Evolutionary conservation across 1,140 invertebrate genomes (phyloP), one percentile per base, ranked within the genome.

Genomic region (Daktulosphaira vitifoliae): DNA sequence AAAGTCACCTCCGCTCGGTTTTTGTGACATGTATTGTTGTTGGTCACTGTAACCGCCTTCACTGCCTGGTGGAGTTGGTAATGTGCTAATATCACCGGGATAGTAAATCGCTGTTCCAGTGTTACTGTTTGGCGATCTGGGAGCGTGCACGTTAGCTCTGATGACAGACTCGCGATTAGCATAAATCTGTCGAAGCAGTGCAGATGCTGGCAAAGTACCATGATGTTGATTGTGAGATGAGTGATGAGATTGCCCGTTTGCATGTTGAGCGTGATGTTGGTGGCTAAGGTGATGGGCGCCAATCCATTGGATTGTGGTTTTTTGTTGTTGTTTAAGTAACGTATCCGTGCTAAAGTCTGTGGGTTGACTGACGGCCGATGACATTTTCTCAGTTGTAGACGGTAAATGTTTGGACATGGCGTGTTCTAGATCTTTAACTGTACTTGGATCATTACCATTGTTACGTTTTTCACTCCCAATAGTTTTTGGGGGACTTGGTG

Each of bases 331-430:
- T 68, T 88, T 90, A 15, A 92, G 75, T 7, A 92, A 74, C 1
- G 89, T 84, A 72, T 92, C 90, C 0, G 90, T 86, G 66, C 89
- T 91, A 72, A 92, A 92, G 72, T 92, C 89, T 0, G 89, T 88
- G 1, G 86, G 84, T 69, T 86, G 80, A 69, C 87, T 83, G 0
- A 77, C 76, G 3, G 79, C 78, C 74, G 4, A 82, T 78, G 53
- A 81, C 82, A 69, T 80, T 50, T 84, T 78, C 5, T 78, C 74
- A 5, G 73, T 75, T 2, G 81, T 77, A 6, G 81, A 80, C 0
- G 92, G 92, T 42, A 96, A 77, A 77, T 96, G 92, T 73, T 95
- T 93, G 20, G 92, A 94, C 92, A 96, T 97, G 13, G 90, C 92
- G 71, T 94, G 90, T 75, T 97, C 92, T 67, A 96, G 77, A 71